These are phyloP conservation scores for Saturnia pavonia DNA, from an alignment of 2,888 invertebrate genomes.

Conservation along the genomic window DNA sequence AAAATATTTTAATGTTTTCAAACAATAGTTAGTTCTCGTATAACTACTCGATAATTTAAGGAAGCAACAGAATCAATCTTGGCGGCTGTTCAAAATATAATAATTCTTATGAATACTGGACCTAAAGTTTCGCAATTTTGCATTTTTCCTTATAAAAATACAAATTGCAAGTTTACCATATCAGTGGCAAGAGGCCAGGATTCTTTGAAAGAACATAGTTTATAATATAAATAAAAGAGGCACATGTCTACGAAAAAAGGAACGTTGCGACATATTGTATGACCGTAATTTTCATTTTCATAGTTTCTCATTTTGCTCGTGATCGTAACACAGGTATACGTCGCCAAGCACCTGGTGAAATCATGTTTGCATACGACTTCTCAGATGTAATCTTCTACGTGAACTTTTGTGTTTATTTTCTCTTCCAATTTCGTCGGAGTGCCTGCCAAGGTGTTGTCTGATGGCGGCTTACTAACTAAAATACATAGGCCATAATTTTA, in stretches of 20 bases:
- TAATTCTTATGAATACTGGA: no score
- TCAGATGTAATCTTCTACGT: slow-evolving; percentile 71
- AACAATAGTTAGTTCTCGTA: background rate
- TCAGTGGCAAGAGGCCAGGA: background rate
- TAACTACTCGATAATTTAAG: background rate
- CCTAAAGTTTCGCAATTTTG: background rate
- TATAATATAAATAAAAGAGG: background rate
- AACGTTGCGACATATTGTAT: background rate
- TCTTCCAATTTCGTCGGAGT: slow-evolving; percentile 76
- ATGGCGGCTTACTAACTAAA: slow-evolving; percentile 57
- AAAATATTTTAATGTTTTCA: background rate
- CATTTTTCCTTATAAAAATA: background rate
- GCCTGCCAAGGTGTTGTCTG: slow-evolving; percentile 78
- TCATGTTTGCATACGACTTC: slow-evolving; percentile 64
- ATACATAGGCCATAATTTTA: slow-evolving; percentile 40
- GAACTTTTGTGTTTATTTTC: slow-evolving; percentile 79
- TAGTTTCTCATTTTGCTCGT: slow-evolving; percentile 12
- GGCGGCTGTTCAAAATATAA: no score
- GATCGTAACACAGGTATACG: slow-evolving; percentile 2
- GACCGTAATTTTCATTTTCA: slow-evolving; percentile 10
- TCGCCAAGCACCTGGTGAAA: slow-evolving; percentile 39
- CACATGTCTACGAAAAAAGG: background rate
- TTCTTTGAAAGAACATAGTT: background rate
- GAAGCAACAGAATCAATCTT: no score
- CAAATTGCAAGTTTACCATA: background rate